phyloP scores from a whole-genome alignment of 2,113 vertebrate genomes.

The Apeltes quadracus region DNA sequence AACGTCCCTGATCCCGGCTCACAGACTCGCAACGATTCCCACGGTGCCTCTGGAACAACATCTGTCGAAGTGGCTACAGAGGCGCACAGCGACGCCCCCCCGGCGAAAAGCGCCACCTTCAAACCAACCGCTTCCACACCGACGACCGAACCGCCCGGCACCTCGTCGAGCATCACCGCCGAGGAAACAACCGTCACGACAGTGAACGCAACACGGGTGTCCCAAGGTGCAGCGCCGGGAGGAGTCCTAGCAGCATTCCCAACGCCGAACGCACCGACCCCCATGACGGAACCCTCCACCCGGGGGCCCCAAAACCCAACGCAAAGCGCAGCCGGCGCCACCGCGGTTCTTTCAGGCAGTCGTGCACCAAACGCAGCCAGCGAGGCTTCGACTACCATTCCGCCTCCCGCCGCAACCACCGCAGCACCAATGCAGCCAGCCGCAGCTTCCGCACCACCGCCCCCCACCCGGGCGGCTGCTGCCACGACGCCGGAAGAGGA shows the following conservation, averaged over 20 bases:
- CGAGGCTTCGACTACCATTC: background rate
- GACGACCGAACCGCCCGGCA: background rate
- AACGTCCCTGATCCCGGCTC: slow-evolving; percentile 36
- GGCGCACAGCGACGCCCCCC: slow-evolving; percentile 12
- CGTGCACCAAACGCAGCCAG: background rate
- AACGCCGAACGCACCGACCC: background rate
- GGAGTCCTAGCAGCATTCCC: slow-evolving; percentile 3
- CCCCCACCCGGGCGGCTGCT: slow-evolving; percentile 28
- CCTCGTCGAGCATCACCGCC: background rate
- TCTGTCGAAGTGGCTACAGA: background rate
- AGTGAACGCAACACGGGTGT: slow-evolving; percentile 1
- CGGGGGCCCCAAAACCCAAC: slow-evolving; percentile 17
- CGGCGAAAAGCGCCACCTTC: background rate
- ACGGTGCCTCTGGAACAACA: background rate
- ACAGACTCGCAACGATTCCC: background rate
- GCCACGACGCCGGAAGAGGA: slow-evolving; percentile 27
- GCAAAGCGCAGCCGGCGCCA: slow-evolving; percentile 6
- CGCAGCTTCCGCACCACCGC: slow-evolving; percentile 19
- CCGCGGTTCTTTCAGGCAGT: slow-evolving; percentile 18
- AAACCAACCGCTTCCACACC: background rate
- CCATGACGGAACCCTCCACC: background rate
- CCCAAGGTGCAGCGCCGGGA: background rate
- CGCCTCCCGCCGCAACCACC: background rate
- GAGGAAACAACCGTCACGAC: slow-evolving; percentile 18
- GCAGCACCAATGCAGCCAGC: background rate